Evolutionary conservation across 2,113 vertebrate genomes (phyloP).

Genomic region (Sminthopsis crassicaudata): DNA sequence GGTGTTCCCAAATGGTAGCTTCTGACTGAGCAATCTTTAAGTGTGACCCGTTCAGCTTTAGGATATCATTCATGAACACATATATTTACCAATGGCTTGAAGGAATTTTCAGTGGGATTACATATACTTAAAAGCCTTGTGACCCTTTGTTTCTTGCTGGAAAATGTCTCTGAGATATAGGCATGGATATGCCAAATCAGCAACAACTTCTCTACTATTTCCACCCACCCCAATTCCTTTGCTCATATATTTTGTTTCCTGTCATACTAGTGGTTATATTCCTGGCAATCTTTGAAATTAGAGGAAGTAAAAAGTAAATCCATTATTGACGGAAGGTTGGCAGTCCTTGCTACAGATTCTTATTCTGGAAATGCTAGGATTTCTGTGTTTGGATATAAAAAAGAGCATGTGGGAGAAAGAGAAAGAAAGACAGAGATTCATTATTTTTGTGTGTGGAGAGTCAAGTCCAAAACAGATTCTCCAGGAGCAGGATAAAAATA

Average conservation of each 20-base stretch:
- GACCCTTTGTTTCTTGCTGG: neutral
- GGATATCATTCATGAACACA: neutral
- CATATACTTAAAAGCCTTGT: neutral
- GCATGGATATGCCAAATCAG: neutral
- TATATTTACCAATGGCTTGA: neutral
- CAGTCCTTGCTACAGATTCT: neutral
- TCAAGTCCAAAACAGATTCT: slow-evolving; percentile 10
- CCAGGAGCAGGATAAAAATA: neutral
- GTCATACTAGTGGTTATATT: neutral
- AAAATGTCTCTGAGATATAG: neutral
- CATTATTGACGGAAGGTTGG: neutral
- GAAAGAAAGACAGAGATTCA: neutral
- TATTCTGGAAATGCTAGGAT: neutral
- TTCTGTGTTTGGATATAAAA: neutral
- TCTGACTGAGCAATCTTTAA: neutral
- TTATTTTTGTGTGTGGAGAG: neutral
- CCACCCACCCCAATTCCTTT: neutral
- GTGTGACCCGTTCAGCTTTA: neutral
- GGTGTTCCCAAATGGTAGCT: neutral
- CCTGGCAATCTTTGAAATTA: neutral
- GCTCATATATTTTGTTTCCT: neutral
- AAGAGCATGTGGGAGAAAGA: neutral
- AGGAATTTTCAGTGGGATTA: neutral
- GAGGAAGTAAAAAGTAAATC: neutral
- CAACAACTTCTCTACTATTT: neutral